Evolutionary conservation across 37 sponge, comb jelly and placozoan genomes (phyloP), one percentile per base, ranked within the genome.

Genomic region (Amphimedon queenslandica): DNA sequence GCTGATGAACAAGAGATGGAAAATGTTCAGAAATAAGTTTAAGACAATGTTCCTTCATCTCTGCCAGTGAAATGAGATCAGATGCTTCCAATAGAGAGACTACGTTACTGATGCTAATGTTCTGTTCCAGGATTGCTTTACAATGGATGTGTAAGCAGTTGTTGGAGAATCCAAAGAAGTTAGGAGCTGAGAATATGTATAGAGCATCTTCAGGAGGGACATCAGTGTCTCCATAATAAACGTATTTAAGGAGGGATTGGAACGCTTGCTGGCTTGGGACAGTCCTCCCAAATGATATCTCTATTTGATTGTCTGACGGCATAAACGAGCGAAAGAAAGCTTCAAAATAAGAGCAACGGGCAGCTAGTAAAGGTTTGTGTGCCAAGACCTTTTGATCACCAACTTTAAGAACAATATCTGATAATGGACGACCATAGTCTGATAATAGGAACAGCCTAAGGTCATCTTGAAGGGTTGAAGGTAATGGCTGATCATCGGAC

Each of bases 271-370:
- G 77, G 33, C 85, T 75, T n/a, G 97, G 97, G 1, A 84, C 88
- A 0, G 56, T 27, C 70, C 92, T 83, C 8, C 94, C 92, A 63
- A 92, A 87, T 21, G 82, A 90, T 58, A 96, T 81, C 55, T 81
- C 69, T n/a, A 92, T 88, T 41, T 72, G 63, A 64, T 81, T 83
- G 35, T 92, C 73, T 16, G 61, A 73, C 2, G 97, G 97, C 84
- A 90, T 92, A 66, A 96, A 90, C 13, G 97, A 96, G 3, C 97
- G 87, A 72, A 88, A 96, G 70, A 96, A 72, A 11, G 89, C 96
- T 51, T 87, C 92, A 53, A 96, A 96, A 75, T 86, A 96, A 6
- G 81, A 37, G 61, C 87, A 88, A 24, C 96, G 75, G 2, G 89
- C 89, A 18, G 87, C 87, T 37, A 96, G 74, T 0, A 96, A 58